Evolutionary conservation across 2,888 invertebrate genomes (phyloP).

Genomic region (Sthenelais limicola): DNA sequence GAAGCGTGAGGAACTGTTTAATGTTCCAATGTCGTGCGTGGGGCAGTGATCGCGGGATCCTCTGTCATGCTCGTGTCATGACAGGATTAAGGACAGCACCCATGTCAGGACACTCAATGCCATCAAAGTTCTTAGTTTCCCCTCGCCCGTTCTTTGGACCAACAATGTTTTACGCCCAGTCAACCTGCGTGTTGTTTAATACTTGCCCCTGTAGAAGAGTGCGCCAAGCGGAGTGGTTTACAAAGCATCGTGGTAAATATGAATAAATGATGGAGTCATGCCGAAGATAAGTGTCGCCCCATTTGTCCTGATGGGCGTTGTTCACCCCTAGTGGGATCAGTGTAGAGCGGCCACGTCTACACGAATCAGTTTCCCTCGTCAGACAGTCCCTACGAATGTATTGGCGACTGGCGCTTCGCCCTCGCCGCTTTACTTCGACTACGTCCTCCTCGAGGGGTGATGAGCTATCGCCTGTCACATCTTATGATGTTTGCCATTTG

Average conservation of each 20-base stretch:
- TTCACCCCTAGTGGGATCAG: background rate
- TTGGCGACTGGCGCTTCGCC: background rate
- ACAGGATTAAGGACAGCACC: too few relatives aligned
- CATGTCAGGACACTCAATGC: too few relatives aligned
- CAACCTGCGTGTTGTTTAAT: constrained; percentile 36
- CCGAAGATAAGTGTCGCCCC: constrained; percentile 23
- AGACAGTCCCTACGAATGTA: background rate
- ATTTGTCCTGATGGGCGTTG: background rate
- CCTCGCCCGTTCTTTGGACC: too few relatives aligned
- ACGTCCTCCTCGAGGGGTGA: background rate
- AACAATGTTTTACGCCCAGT: constrained; percentile 5
- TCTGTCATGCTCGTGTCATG: too few relatives aligned
- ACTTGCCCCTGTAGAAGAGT: constrained; percentile 17
- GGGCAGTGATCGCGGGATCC: too few relatives aligned
- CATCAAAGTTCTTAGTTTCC: too few relatives aligned
- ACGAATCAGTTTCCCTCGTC: background rate
- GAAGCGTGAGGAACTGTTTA: too few relatives aligned
- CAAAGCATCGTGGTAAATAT: constrained; percentile 31
- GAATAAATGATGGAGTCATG: constrained; percentile 31
- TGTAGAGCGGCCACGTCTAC: background rate
- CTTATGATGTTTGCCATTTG: constrained; percentile 38
- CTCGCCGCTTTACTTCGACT: background rate
- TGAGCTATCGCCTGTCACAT: constrained; percentile 39
- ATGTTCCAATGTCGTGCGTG: too few relatives aligned
- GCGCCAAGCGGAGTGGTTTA: constrained; percentile 2